Evolutionary conservation across 2,888 invertebrate genomes (phyloP), one percentile per base, ranked within the genome.

Genomic region (Coremacera marginata): DNA sequence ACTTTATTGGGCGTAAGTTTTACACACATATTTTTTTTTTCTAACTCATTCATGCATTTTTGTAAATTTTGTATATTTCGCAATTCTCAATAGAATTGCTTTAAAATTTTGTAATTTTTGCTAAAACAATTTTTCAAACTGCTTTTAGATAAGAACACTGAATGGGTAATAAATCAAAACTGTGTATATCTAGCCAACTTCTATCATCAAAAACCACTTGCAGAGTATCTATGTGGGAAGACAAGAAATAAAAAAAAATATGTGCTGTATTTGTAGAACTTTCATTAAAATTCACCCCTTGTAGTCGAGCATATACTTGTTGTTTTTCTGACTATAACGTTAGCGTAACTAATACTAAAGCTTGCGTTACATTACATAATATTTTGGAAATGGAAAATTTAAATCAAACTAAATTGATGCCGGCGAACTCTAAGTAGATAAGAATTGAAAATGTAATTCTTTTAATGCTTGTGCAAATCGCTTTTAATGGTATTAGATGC

Each of bases 401-500:
- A 31, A 22, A 27, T 70, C 70, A 31, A 70, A 76, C 73, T 76
- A 71, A 52, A 76, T 76, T 77, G 44, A 22, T 44, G 73, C 22
- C 51, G 72, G 63, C 77, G 71, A 31, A 34, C 71, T 37, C 16
- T 34, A 16, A 72, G 55, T 25, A 70, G 49, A 72, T 60, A 72
- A 44, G 71, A 49, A 70, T 60, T 34, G 52, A 37, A 75, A 83
- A 83, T 83, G 84, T 84, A 86, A 85, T 86, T 85, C 84, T 78
- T 82, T 83, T 85, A 85, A 85, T 85, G 85, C 81, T 75, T 63
- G 75, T 80, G 82, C 80, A 80, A 82, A 82, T 82, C 82, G 82
- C 84, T 81, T 83, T 83, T 86, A 86, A 86, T 84, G 82, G 84
- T 83, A 85, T 84, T 85, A 84, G 82, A 55, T 49, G 68, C 68